Evolutionary conservation across 2,113 vertebrate species (phyloP), one percentile per base, ranked within the genome.

Genomic region (Sturnus vulgaris): DNA sequence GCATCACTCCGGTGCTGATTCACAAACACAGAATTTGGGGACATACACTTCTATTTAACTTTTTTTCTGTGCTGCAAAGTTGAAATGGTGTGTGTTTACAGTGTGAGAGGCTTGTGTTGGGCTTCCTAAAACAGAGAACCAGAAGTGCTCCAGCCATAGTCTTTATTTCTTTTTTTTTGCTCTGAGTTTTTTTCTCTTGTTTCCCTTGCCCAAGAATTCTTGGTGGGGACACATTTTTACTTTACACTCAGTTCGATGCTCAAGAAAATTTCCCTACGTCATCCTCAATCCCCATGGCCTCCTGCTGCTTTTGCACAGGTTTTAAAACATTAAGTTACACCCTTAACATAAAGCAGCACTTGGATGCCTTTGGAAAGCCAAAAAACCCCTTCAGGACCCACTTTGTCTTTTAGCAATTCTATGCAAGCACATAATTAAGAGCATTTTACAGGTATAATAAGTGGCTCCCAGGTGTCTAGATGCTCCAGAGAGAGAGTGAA

Each of bases 31-130:
- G 57, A 31, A 24, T 25, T 18, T n/a, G 72, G n/a, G 68, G 30
- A 3, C 0, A 1, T 6, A 4, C 3, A 0, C 5, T 59, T 37
- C 8, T 4, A 2, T 59, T 75, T 14, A 8, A 16, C 15, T 19
- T 49, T 42, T 56, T 24, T 57, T 55, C 35, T 50, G 16, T 60
- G 25, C 57, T 11, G n/a, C 12, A 10, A n/a, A 37, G 57, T 22
- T 47, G 33, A n/a, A 68, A 46, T 22, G 4, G 2, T 19, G 24
- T 14, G 50, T 18, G 50, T 57, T 66, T 39, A 25, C 25, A 20
- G 9, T 0, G 3, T 57, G 22, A 59, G n/a, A 23, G 8, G 15
- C 7, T 50, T 79, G 16, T 71, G 27, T 31, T 44, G 15, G 39
- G 23, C 28, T 47, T 37, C 63, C 39, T 42, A 2, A 66, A 52